A percentile compares a stretch with the other conserved stretches of the same genome.
Evolutionary conservation across 1,140 invertebrate genomes (phyloP).

Genomic region (Ylistrum balloti): DNA sequence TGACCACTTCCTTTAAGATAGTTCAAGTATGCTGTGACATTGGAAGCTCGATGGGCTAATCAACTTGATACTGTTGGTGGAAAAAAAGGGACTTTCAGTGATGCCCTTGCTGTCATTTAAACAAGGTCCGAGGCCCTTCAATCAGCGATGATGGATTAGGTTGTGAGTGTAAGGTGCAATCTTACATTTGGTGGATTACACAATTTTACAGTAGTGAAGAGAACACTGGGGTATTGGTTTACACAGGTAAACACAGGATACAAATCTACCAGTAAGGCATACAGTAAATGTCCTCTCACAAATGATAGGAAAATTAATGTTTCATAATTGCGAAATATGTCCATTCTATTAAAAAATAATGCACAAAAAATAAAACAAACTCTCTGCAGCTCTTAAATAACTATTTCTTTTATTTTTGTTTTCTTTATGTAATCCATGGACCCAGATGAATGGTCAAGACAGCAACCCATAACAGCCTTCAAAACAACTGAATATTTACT

Average conservation of each 20-base stretch:
- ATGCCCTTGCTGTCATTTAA: background rate
- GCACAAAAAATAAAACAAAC: background rate
- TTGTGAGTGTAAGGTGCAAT: background rate
- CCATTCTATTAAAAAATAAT: background rate
- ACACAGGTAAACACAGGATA: background rate
- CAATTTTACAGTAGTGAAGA: conserved; percentile 26
- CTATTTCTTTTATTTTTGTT: too few relatives aligned
- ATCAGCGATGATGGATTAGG: background rate
- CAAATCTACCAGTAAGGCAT: background rate
- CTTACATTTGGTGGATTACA: background rate
- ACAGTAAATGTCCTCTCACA: background rate
- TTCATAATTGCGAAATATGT: background rate
- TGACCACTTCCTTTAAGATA: background rate
- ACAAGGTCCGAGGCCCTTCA: conserved; percentile 5
- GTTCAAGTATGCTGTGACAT: background rate
- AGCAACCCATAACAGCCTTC: background rate
- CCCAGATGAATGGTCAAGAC: background rate
- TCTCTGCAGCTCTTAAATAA: too few relatives aligned
- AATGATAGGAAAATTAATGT: background rate
- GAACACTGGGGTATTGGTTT: conserved; percentile 32
- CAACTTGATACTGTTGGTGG: background rate
- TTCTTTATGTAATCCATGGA: background rate
- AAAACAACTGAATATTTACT: background rate
- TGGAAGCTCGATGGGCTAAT: background rate
- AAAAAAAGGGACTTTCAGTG: background rate